Percentiles rank a stretch among this genome's conserved stretches.
Evolutionary conservation across 2,797 vertebrate species (phyloP).

Genomic region (Rachycentron canadum): DNA sequence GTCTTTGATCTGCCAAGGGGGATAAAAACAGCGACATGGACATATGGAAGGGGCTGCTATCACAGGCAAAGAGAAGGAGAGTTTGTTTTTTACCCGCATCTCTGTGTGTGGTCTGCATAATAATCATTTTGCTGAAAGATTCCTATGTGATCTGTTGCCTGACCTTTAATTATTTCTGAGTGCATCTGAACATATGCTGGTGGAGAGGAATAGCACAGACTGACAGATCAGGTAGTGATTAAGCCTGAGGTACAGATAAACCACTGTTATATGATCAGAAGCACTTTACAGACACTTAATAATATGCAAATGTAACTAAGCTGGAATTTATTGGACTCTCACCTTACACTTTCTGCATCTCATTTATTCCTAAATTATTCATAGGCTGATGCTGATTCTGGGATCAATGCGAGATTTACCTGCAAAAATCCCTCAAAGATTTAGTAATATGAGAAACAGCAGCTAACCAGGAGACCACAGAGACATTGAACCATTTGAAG

Average conservation of each 20-base stretch:
- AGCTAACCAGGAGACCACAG: neutral
- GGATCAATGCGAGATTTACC: constrained; percentile 25
- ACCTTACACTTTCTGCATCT: constrained; percentile 4
- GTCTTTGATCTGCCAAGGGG: constrained; percentile 53
- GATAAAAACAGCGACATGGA: constrained; percentile 50
- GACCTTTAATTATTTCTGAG: constrained; percentile 26
- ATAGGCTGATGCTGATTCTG: constrained; percentile 1
- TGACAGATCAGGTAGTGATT: constrained; percentile 14
- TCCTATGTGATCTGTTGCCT: constrained; percentile 2
- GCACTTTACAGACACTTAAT: constrained; percentile 26
- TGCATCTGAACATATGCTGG: neutral
- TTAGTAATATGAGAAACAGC: constrained; percentile 9
- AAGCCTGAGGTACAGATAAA: constrained; percentile 23
- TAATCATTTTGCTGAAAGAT: constrained; percentile 28
- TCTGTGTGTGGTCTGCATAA: constrained; percentile 17
- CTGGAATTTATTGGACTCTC: constrained; percentile 25
- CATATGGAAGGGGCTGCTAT: constrained; percentile 45
- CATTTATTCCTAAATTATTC: constrained; percentile 17
- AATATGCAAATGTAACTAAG: constrained; percentile 18
- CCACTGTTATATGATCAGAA: constrained; percentile 27
- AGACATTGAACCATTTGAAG: neutral
- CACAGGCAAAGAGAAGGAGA: constrained; percentile 17
- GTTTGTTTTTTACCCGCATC: constrained; percentile 43
- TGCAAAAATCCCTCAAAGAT: constrained; percentile 2
- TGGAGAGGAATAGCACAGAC: neutral